phyloP scores from a whole-genome alignment of 2,113 vertebrate species.

The Mesitornis unicolor region DNA sequence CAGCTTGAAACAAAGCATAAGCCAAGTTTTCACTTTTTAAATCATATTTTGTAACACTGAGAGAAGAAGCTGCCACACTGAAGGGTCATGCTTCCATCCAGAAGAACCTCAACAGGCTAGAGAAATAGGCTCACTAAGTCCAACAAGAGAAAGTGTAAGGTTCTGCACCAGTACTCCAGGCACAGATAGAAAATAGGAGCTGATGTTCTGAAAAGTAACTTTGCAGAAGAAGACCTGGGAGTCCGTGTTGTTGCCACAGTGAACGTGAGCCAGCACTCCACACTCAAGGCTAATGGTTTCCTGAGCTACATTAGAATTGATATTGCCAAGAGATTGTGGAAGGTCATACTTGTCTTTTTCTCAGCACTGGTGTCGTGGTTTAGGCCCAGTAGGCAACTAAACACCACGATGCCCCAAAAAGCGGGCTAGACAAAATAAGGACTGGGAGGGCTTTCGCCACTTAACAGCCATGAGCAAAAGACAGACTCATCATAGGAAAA shows the following conservation, averaged over 20 bases:
- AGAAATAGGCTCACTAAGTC: background rate
- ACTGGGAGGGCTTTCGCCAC: too few species aligned
- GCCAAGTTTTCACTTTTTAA: background rate
- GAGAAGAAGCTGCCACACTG: background rate
- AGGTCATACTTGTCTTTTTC: background rate
- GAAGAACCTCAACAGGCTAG: fast-evolving
- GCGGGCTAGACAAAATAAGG: too few species aligned
- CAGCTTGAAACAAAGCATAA: background rate
- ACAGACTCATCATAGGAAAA: too few species aligned
- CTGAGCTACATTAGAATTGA: background rate
- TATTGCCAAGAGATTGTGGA: background rate
- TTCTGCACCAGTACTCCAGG: background rate
- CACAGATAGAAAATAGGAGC: background rate
- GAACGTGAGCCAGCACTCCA: background rate
- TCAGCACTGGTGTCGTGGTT: background rate
- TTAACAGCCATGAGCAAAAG: too few species aligned
- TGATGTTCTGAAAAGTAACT: background rate
- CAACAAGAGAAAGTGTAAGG: background rate
- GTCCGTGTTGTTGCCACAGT: fast-evolving
- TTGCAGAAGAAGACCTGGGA: background rate
- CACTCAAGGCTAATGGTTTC: background rate
- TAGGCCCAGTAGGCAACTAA: too few species aligned
- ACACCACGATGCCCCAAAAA: too few species aligned
- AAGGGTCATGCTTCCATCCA: background rate
- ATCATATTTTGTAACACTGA: background rate